These are phyloP conservation scores for Coendou prehensilis DNA, from an alignment of 2,797 vertebrate genomes.

Conservation along the genomic window DNA sequence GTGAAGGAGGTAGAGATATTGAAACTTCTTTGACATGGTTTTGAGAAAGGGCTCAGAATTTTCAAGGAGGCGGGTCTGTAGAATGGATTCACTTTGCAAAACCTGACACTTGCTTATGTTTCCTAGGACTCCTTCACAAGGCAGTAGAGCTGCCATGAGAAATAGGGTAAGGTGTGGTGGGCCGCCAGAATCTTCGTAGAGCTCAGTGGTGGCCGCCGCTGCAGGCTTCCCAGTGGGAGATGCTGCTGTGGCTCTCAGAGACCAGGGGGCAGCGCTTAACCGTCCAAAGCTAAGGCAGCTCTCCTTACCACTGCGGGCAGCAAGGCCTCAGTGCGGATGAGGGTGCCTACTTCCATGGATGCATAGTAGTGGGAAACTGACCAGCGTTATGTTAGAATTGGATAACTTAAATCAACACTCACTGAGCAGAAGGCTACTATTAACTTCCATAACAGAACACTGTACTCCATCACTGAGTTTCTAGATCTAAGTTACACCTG, in stretches of 20 bases:
- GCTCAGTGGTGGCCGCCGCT: not conserved
- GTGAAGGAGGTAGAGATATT: not conserved
- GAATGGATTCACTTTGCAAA: not conserved
- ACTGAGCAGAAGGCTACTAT: not conserved
- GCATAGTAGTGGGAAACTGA: not conserved
- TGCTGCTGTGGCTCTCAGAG: not conserved
- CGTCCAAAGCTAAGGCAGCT: not conserved
- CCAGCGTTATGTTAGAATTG: not conserved
- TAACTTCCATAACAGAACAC: not conserved
- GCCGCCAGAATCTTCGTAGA: not conserved
- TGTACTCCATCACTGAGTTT: not conserved
- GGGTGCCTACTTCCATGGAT: not conserved
- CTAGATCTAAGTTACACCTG: not conserved
- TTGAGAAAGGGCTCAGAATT: not conserved
- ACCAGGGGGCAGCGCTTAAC: not conserved
- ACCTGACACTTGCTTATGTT: not conserved
- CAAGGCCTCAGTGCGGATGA: not conserved
- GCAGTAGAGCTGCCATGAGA: not conserved
- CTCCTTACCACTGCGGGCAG: not conserved
- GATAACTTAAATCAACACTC: not conserved
- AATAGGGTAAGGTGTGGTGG: not conserved
- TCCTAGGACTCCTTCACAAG: not conserved
- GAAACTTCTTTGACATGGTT: not conserved
- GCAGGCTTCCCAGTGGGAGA: not conserved
- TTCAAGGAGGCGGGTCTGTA: not conserved